These are phyloP conservation scores for Pocillopora meandrina DNA, from an alignment of 92 coral and sea anemone species.

Conservation along the genomic window DNA sequence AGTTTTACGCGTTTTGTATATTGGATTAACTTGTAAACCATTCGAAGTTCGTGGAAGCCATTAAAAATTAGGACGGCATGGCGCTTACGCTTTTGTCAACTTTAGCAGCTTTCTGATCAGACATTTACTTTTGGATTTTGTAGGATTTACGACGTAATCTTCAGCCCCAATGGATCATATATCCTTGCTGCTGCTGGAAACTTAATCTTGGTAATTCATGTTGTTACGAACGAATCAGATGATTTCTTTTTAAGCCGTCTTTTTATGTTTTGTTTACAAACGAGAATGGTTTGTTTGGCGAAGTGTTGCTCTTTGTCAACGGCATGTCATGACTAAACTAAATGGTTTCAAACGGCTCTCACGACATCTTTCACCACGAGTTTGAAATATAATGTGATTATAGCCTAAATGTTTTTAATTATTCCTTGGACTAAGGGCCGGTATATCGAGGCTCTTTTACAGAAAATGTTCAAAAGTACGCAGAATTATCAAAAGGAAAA, in stretches of 20 bases:
- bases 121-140: background rate
- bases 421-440: too few relatives aligned
- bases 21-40: background rate
- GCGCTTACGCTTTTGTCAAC: background rate
- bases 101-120: background rate
- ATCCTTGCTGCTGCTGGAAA: conserved; percentile 90
- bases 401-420: background rate
- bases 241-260: background rate
- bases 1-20: background rate
- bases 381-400: background rate
- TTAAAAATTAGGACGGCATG: background rate
- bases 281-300: conserved; percentile 13
- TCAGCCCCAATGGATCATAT: conserved; percentile 84
- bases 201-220: conserved; percentile 74
- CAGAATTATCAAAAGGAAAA: too few relatives aligned
- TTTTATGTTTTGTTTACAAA: conserved; percentile 16
- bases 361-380: conserved; percentile 9
- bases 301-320: conserved; percentile 16
- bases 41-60: conserved; percentile 5
- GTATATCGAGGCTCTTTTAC: too few relatives aligned
- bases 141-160: conserved; percentile 83
- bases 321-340: conserved; percentile 12
- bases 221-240: conserved; percentile 7
- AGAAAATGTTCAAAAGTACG: too few relatives aligned
- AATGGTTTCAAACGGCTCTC: background rate